These are phyloP conservation scores for Hipposideros larvatus DNA, from an alignment of 2,797 vertebrate genomes.

Conservation along the genomic window DNA sequence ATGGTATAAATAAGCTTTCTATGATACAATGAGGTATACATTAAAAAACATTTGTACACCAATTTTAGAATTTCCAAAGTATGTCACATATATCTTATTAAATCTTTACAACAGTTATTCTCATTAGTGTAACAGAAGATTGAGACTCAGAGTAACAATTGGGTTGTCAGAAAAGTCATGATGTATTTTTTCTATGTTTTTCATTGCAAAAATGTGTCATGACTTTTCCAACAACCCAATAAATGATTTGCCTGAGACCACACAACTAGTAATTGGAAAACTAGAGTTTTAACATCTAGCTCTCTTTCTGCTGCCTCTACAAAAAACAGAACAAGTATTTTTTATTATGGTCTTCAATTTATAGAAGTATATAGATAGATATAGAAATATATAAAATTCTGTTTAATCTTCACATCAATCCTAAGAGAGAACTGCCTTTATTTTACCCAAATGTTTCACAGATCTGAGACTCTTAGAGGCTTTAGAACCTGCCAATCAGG, in stretches of 20 bases:
- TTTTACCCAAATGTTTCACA: slow-evolving; percentile 29
- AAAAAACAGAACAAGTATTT: neutral
- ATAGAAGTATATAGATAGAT: neutral
- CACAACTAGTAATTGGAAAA: neutral
- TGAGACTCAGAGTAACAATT: neutral
- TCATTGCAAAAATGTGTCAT: too few relatives aligned
- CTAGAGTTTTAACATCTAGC: slow-evolving; percentile 43
- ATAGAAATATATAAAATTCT: neutral
- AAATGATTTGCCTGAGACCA: slow-evolving; percentile 4
- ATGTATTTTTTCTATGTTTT: too few relatives aligned
- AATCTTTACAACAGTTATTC: neutral
- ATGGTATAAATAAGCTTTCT: neutral
- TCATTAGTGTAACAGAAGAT: slow-evolving; percentile 19
- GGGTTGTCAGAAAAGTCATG: too few relatives aligned
- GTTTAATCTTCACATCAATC: neutral
- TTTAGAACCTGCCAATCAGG: neutral
- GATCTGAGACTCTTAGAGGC: neutral
- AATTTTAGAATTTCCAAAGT: neutral
- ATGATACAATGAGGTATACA: neutral
- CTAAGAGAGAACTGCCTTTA: neutral
- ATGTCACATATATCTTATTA: neutral
- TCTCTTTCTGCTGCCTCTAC: neutral
- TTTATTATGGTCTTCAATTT: neutral
- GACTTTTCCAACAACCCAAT: too few relatives aligned
- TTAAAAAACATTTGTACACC: neutral